These are phyloP conservation scores for Stegastes partitus DNA, from an alignment of 2,113 vertebrate genomes.

Conservation along the genomic window DNA sequence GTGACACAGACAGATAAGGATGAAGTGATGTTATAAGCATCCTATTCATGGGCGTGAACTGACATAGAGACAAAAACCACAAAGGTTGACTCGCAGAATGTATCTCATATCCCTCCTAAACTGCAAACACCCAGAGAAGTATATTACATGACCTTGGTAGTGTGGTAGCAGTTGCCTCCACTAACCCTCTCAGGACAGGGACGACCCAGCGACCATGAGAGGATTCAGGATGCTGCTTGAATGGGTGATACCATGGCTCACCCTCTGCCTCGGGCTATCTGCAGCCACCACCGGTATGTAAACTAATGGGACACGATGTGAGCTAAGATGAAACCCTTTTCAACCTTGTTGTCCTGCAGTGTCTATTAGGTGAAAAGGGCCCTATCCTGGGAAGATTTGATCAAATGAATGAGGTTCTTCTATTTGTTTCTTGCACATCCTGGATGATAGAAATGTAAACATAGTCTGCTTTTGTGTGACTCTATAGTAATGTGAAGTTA, in stretches of 20 bases:
- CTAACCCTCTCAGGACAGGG: not conserved
- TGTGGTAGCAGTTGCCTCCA: conserved; percentile 6
- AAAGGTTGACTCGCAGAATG: conserved; percentile 42
- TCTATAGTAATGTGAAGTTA: not conserved
- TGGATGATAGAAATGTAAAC: not conserved
- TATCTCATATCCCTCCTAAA: conserved; percentile 56
- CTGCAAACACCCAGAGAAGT: conserved; percentile 55
- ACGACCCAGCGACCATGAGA: conserved; percentile 37
- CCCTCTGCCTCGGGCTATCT: conserved; percentile 48
- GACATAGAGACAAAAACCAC: conserved; percentile 1
- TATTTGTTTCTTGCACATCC: not conserved
- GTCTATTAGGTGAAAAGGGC: too few species aligned
- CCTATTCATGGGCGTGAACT: conserved; percentile 44
- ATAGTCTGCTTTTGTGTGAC: not conserved
- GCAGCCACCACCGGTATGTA: conserved; percentile 51
- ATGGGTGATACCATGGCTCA: conserved; percentile 68
- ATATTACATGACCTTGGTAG: conserved; percentile 39
- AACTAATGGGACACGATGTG: not conserved
- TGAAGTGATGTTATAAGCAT: conserved; percentile 30
- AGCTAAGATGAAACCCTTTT: not conserved
- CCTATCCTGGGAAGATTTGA: too few species aligned
- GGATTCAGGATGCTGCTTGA: conserved; percentile 44
- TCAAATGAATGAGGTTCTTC: not conserved
- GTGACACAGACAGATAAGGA: not conserved
- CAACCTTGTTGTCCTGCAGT: not conserved